phyloP scores from a whole-genome alignment of 2,888 invertebrate species.

The Pimpla rufipes region DNA sequence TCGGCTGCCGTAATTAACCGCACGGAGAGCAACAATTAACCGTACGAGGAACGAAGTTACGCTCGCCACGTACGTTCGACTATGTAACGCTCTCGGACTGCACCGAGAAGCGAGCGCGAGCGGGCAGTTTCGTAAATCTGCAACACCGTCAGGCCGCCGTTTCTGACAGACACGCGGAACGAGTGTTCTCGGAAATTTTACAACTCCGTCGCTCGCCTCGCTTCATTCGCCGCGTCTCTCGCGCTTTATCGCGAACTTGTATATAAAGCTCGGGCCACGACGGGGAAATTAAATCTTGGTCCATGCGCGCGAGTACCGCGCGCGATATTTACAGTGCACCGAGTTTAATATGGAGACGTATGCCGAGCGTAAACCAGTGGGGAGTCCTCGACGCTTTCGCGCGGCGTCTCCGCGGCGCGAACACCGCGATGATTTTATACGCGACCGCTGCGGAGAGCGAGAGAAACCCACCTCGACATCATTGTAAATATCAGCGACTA shows the following conservation, averaged over 20 bases:
- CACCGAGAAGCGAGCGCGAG: conserved; percentile 5
- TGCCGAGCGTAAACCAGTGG: conserved; percentile 82
- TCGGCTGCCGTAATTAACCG: too few relatives aligned
- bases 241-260: conserved; percentile 51
- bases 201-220: conserved; percentile 49
- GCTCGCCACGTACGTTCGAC: too few relatives aligned
- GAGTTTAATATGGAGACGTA: conserved; percentile 78
- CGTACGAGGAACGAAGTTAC: too few relatives aligned
- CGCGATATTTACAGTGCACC: conserved; percentile 78
- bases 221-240: conserved; percentile 34
- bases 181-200: conserved; percentile 62
- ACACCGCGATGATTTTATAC: conserved; percentile 71
- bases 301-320: conserved; percentile 52
- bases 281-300: conserved; percentile 77
- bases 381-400: conserved; percentile 79
- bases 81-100: too few relatives aligned
- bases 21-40: too few relatives aligned
- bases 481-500: conserved; percentile 83
- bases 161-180: conserved; percentile 60
- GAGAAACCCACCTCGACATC: conserved; percentile 76
- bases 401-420: too few relatives aligned
- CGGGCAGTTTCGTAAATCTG: conserved; percentile 60
- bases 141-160: conserved; percentile 35
- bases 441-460: conserved; percentile 54
- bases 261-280: conserved; percentile 68